A percentile compares a stretch with the other conserved stretches of the same genome.
Evolutionary conservation across 2,113 vertebrate species (phyloP).

Genomic region (Etheostoma cragini): DNA sequence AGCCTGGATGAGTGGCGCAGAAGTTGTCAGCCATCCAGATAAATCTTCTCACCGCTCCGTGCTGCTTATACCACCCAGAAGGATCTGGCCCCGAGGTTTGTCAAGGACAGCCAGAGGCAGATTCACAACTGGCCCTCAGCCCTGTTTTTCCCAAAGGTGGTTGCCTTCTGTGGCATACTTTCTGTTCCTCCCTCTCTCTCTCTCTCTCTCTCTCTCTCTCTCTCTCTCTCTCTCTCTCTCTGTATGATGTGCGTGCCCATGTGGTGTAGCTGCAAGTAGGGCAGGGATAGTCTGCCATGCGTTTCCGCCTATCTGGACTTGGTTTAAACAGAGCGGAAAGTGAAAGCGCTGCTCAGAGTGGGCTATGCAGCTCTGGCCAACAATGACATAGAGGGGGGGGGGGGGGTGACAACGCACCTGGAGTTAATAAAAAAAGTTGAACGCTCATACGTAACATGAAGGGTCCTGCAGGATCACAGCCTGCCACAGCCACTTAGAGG

Average conservation of each 20-base stretch:
- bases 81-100: slow-evolving; percentile 56
- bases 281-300: slow-evolving; percentile 53
- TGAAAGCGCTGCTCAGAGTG: slow-evolving; percentile 11
- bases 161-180: slow-evolving; percentile 41
- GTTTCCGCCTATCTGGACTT: slow-evolving; percentile 43
- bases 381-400: slow-evolving; percentile 2
- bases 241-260: slow-evolving; percentile 34
- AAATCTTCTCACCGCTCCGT: slow-evolving; percentile 63
- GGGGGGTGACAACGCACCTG: slow-evolving; percentile 45
- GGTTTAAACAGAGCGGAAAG: slow-evolving; percentile 66
- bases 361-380: slow-evolving; percentile 13
- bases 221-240: background rate
- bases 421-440: slow-evolving; percentile 67
- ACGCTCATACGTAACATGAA: slow-evolving; percentile 52
- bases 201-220: background rate
- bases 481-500: slow-evolving; percentile 69
- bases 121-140: slow-evolving; percentile 60
- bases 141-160: slow-evolving; percentile 39
- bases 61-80: slow-evolving; percentile 68
- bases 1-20: slow-evolving; percentile 61
- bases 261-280: slow-evolving; percentile 51
- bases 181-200: slow-evolving; percentile 1
- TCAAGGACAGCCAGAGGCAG: slow-evolving; percentile 75
- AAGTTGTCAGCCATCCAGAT: slow-evolving; percentile 71
- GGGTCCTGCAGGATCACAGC: slow-evolving; percentile 71